phyloP scores from a whole-genome alignment of 2,888 invertebrate species.

The Temnothorax ravouxi region DNA sequence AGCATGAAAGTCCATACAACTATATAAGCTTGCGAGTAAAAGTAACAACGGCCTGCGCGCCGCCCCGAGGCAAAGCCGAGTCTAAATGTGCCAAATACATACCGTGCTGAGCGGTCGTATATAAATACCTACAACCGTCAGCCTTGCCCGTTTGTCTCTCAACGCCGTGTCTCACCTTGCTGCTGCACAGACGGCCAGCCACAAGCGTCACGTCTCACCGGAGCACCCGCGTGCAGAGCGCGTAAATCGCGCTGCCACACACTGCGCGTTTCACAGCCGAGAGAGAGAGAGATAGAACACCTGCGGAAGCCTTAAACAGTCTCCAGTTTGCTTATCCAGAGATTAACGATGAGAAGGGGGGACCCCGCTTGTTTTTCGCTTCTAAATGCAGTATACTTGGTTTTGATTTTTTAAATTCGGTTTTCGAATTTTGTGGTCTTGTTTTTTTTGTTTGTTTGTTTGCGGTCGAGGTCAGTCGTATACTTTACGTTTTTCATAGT shows the following conservation, averaged over 20 bases:
- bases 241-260: conserved; percentile 79
- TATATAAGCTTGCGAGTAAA: conserved; percentile 7
- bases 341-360: conserved; percentile 71
- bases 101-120: conserved; percentile 82
- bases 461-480: conserved; percentile 32
- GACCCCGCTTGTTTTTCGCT: conserved; percentile 40
- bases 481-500: conserved; percentile 39
- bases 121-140: conserved; percentile 81
- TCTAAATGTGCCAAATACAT: conserved; percentile 81
- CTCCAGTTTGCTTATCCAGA: conserved; percentile 85
- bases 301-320: conserved; percentile 86
- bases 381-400: conserved; percentile 65
- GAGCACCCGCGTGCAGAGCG: conserved; percentile 80
- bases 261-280: conserved; percentile 71
- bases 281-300: conserved; percentile 71
- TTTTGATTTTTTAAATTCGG: conserved; percentile 54
- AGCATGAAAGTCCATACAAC: not conserved
- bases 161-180: conserved; percentile 86
- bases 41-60: conserved; percentile 10
- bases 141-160: conserved; percentile 82
- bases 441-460: not conserved
- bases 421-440: conserved; percentile 37
- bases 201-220: conserved; percentile 76
- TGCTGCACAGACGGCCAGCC: conserved; percentile 82
- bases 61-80: conserved; percentile 48